A percentile compares a stretch with the other conserved stretches of the same genome.
These are phyloP conservation scores for Ranitomeya variabilis DNA, from an alignment of 2,113 vertebrate genomes.

Conservation along the genomic window DNA sequence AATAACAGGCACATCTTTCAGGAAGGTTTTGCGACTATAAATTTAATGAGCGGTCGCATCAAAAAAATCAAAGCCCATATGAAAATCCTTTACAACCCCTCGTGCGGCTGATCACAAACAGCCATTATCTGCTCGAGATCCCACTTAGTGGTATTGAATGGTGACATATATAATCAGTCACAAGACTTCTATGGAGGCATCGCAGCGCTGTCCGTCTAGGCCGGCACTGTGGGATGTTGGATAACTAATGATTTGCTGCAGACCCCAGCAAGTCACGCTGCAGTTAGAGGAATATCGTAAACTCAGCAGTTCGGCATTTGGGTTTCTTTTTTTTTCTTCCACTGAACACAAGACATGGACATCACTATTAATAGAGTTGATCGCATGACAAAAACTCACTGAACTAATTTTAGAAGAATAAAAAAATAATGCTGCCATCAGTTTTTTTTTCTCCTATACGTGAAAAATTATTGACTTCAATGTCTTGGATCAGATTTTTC, in stretches of 20 bases:
- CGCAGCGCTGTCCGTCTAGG: not conserved
- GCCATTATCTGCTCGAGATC: not conserved
- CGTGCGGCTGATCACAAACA: not conserved
- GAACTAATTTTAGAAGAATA: too few species aligned
- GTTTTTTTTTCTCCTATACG: too few species aligned
- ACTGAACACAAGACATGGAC: not conserved
- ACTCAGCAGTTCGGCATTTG: not conserved
- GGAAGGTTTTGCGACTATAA: not conserved
- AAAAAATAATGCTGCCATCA: too few species aligned
- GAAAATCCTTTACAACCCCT: not conserved
- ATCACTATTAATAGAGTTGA: not conserved
- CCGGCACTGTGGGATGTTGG: not conserved
- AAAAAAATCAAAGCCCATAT: not conserved
- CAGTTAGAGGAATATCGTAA: not conserved
- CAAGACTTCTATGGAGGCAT: too few species aligned
- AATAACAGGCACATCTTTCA: not conserved
- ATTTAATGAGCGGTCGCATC: not conserved
- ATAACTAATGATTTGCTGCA: not conserved
- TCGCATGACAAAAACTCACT: not conserved
- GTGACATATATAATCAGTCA: not conserved
- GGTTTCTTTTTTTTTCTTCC: not conserved
- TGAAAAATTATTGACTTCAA: too few species aligned
- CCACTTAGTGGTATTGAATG: not conserved
- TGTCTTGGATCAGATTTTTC: too few species aligned
- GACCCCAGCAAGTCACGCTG: not conserved